Evolutionary conservation across 2,113 vertebrate species (phyloP).

Genomic region (Paraplagusia blochii): DNA sequence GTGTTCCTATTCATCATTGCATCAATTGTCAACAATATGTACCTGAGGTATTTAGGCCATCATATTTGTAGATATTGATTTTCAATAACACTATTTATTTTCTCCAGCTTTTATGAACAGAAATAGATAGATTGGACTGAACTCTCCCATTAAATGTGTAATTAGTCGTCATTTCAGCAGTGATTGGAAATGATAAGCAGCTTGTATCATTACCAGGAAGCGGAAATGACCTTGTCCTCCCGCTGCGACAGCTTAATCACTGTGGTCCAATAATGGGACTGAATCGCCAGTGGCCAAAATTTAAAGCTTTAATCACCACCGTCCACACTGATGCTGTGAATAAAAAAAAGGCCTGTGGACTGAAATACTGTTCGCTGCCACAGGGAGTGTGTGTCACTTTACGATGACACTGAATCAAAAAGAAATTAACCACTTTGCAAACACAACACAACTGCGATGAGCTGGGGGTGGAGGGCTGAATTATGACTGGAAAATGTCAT

Average conservation of each 20-base stretch:
- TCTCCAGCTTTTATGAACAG: too few relatives aligned
- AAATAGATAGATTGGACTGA: too few relatives aligned
- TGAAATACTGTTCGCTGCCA: slow-evolving; percentile 48
- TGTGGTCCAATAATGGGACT: slow-evolving; percentile 34
- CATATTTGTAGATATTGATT: too few relatives aligned
- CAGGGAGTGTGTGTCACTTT: slow-evolving; percentile 45
- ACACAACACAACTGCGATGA: slow-evolving; percentile 57
- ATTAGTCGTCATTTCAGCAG: neutral
- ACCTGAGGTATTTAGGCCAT: too few relatives aligned
- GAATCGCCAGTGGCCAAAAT: slow-evolving; percentile 51
- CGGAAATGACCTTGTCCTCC: slow-evolving; percentile 35
- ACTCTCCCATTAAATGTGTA: too few relatives aligned
- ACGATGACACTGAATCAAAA: slow-evolving; percentile 56
- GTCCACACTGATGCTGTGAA: slow-evolving; percentile 28
- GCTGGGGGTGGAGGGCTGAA: slow-evolving; percentile 17
- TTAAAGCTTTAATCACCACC: slow-evolving; percentile 56
- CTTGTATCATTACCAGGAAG: slow-evolving; percentile 23
- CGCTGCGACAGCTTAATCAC: slow-evolving; percentile 56
- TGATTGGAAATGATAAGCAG: slow-evolving; percentile 20
- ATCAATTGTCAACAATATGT: too few relatives aligned
- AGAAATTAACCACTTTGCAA: slow-evolving; percentile 60
- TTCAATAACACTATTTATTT: too few relatives aligned
- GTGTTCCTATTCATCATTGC: too few relatives aligned
- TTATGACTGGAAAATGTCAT: slow-evolving; percentile 40
- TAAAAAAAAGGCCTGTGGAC: neutral